phyloP scores from a whole-genome alignment of 2,113 vertebrate species.

The Orthonyx spaldingii region DNA sequence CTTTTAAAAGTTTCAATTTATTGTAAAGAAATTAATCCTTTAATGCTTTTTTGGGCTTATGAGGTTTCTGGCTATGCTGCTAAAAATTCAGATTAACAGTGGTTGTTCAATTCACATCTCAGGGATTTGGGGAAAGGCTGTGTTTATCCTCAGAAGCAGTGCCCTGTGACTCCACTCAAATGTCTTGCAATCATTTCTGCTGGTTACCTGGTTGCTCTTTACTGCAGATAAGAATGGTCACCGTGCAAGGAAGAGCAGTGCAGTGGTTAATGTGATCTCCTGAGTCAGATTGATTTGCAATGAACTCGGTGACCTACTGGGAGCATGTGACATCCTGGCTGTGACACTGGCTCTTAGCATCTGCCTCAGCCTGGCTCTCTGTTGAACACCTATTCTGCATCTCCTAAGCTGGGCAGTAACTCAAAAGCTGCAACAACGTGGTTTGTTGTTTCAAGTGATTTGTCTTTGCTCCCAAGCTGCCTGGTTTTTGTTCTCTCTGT shows the following conservation, averaged over 20 bases:
- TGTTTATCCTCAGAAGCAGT: neutral
- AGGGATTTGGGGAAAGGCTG: neutral
- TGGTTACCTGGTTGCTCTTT: neutral
- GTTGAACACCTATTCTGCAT: neutral
- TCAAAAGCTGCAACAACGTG: neutral
- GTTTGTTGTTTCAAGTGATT: neutral
- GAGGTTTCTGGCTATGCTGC: neutral
- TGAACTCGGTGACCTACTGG: neutral
- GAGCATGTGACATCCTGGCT: neutral
- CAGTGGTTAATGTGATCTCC: neutral
- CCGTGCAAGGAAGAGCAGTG: neutral
- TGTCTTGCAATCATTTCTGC: neutral
- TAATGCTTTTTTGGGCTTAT: neutral
- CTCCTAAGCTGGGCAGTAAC: neutral
- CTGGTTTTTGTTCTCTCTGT: neutral
- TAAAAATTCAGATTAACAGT: neutral
- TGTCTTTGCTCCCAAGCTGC: neutral
- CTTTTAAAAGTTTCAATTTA: neutral
- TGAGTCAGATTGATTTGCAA: neutral
- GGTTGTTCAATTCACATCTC: neutral
- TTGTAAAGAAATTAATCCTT: neutral
- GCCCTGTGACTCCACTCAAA: neutral
- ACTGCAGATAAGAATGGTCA: neutral
- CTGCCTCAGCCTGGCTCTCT: neutral
- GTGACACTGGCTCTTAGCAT: neutral